phyloP scores from a whole-genome alignment of 2,797 vertebrate genomes.

The Brachymystax lenok region DNA sequence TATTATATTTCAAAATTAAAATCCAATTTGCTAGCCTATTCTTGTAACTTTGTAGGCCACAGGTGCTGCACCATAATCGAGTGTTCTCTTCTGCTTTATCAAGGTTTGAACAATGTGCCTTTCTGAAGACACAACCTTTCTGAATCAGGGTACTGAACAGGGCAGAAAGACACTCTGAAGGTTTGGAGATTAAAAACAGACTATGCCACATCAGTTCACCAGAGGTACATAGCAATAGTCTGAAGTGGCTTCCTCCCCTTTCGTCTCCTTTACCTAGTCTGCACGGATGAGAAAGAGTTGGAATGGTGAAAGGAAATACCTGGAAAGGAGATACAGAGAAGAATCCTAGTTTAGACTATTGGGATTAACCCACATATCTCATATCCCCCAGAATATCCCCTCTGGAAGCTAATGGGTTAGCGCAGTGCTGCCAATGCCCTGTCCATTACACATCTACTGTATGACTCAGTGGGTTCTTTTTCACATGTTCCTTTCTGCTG shows the following conservation, averaged over 20 bases:
- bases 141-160: constrained; percentile 14
- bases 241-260: neutral
- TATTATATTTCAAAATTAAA: no score
- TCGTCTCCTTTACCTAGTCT: neutral
- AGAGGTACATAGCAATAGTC: neutral
- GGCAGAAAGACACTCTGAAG: neutral
- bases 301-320: neutral
- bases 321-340: neutral
- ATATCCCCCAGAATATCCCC: neutral
- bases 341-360: neutral
- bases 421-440: constrained; percentile 18
- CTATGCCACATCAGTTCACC: neutral
- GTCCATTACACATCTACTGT: constrained; percentile 18
- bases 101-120: neutral
- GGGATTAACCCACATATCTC: neutral
- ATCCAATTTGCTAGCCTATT: no score
- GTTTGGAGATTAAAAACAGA: constrained; percentile 17
- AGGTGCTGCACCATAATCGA: no score
- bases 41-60: no score
- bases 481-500: constrained; percentile 12
- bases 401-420: constrained; percentile 10
- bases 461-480: constrained; percentile 19
- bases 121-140: neutral
- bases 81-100: no score
- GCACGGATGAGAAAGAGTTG: neutral